Evolutionary conservation across 2,888 invertebrate genomes (phyloP), one percentile per base, ranked within the genome.

Genomic region (Atrina japonica): DNA sequence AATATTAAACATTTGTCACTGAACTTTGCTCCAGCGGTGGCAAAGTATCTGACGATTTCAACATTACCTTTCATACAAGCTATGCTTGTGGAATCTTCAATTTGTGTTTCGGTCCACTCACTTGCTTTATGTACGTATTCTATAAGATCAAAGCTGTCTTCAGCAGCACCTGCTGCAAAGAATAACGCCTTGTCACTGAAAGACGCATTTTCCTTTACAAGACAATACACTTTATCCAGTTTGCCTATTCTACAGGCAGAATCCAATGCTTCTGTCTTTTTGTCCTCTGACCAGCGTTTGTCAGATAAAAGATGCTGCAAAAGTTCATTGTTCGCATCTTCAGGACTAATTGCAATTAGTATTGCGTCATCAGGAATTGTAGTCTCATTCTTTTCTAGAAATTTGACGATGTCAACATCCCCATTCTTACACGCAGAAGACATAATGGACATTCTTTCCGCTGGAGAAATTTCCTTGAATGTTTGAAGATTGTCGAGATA

Each of bases 21-120:
- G 23, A 61, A 0, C 16, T 25, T 21, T n/a, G 59, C 27, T 9
- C 43, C 25, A 21, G 18, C 23, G 1, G 29, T 14, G n/a, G 30
- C 45, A 7, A 61, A 30, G 29, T 47, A 61, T 11, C 21, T 61
- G n/a, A 49, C 23, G 5, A 61, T 47, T 61, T 61, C 61, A 21
- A 61, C 61, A 49, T 61, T 61, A 21, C 61, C 61, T 49, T 61
- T 47, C 43, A 61, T 43, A 35, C 49, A 43, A 18, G 61, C 61
- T 1, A 47, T 30, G n/a, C 49, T 29, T 14, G 35, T 27, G 23
- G 61, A 45, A 61, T 47, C 47, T 49, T 61, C 61, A 16, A 29
- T 30, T 18, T 47, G 61, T 16, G 18, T 21, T 18, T n/a, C 27
- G 30, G 18, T n/a, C 61, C 61, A 61, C 18, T 47, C 16, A 23